Conservation (phyloP, 2,113 vertebrate genomes). For the Burhinus bistriatus region DNA sequence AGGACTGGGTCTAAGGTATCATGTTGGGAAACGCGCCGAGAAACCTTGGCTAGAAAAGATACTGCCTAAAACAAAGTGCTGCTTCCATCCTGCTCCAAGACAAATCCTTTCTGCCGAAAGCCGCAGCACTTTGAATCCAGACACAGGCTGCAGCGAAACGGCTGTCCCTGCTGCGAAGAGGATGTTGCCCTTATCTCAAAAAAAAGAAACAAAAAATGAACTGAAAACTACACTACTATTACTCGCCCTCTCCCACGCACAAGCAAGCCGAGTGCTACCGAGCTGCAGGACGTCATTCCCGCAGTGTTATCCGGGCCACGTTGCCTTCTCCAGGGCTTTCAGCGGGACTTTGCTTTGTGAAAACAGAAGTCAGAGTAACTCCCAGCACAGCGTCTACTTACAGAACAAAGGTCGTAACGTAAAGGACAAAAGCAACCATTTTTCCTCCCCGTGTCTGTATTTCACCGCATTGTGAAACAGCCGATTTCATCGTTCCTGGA, state of each 20-base stretch:
- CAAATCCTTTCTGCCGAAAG: not conserved
- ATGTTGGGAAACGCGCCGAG: not conserved
- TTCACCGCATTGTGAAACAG: not conserved
- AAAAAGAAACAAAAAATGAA: not conserved
- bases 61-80: not conserved
- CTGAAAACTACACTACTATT: not conserved
- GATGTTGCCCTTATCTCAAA: not conserved
- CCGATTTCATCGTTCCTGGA: not conserved
- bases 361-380: not conserved
- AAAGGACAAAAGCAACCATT: not conserved
- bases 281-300: not conserved
- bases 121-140: not conserved
- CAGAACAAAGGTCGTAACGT: conserved; percentile 34
- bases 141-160: not conserved
- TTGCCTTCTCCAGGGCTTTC: not conserved
- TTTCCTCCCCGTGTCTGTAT: not conserved
- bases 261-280: not conserved
- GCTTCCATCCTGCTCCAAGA: not conserved
- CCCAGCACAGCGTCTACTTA: accelerated
- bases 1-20: not conserved
- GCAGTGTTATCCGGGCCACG: not conserved
- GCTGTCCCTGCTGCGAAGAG: not conserved
- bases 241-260: not conserved
- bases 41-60: not conserved
- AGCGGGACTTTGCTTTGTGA: conserved; percentile 12